Conservation (phyloP, 2,888 invertebrate genomes). For the Seladonia tumulorum region DNA sequence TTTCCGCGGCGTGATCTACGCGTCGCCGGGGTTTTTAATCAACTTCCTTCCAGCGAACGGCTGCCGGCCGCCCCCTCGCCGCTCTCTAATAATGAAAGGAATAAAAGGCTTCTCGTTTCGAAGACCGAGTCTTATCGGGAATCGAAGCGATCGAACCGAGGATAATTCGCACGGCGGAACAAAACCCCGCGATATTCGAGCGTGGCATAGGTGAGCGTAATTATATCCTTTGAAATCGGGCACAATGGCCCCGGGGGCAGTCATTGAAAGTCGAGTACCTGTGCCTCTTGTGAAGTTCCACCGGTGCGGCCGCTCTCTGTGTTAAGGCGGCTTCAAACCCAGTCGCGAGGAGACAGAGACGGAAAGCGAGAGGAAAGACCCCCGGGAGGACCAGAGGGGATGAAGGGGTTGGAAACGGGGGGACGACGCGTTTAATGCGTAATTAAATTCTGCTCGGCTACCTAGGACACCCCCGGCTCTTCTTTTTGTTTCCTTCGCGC, state of each 20-base stretch:
- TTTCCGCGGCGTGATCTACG: conserved; percentile 9
- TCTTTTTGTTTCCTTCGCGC: conserved; percentile 27
- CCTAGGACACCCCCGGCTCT: conserved; percentile 36
- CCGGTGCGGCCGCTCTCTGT: conserved; percentile 57
- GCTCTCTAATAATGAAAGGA: conserved; percentile 27
- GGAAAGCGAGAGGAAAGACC: neutral
- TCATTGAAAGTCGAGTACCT: conserved; percentile 78
- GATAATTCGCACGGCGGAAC: conserved; percentile 73
- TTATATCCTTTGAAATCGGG: conserved; percentile 73
- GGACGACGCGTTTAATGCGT: conserved; percentile 61
- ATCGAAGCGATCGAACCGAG: conserved; percentile 74
- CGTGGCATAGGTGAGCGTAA: conserved; percentile 75
- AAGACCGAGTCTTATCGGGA: conserved; percentile 69
- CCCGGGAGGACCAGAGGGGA: neutral
- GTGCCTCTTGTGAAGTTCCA: conserved; percentile 73
- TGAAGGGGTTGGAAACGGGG: neutral
- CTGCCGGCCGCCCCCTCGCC: conserved; percentile 26
- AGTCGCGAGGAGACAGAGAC: conserved; percentile 34
- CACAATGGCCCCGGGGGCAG: conserved; percentile 68
- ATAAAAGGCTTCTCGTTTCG: conserved; percentile 34
- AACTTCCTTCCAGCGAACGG: conserved; percentile 51
- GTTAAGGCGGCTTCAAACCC: conserved; percentile 16
- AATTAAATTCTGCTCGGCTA: conserved; percentile 65
- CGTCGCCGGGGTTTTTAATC: conserved; percentile 62
- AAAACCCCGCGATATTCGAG: conserved; percentile 72